Evolutionary conservation across 2,797 vertebrate species (phyloP), one percentile per base, ranked within the genome.

Genomic region (Benthosema pterotum): DNA sequence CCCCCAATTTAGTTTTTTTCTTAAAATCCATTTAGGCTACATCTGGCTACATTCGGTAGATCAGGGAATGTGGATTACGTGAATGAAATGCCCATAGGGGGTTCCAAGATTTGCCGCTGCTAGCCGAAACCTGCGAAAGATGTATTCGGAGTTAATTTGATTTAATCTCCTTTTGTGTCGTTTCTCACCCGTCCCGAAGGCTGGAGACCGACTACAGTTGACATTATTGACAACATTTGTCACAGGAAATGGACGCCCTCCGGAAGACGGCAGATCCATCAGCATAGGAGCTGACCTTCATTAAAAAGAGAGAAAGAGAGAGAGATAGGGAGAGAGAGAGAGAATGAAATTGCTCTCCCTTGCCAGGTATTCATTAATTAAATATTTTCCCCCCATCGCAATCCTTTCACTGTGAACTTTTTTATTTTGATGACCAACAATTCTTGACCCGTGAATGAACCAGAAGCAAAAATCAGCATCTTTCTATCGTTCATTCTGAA

Each of bases 201-300:
- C 63, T 55, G 47, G 25, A 65, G 63, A 74, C 72, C 71, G 59
- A 66, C 66, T 71, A 70, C 49, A 18, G 72, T 75, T 78, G 72
- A 72, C 71, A 69, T 79, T 82, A 86, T 85, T 78, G 73, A 64
- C 50, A 32, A 65, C 66, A 70, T 80, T 78, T 79, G 55, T 78
- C 46, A 72, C 15, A 50, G 66, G 79, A 59, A 74, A 55, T 60
- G 45, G 67, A 55, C 57, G 63, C 62, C 57, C 17, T 51, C 54
- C 67, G 71, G 60, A 55, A 75, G 63, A 73, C 11, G 52, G 67
- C 32, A 51, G 61, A 79, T 72, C 42, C 68, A 77, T 79, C 76
- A 75, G 42, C 72, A 65, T 57, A 54, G 46, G 16, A 57, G 59
- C 58, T 80, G 80, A 77, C 83, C 75, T 84, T 83, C 66, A 71